Conservation (phyloP, 2,888 invertebrate genomes). For the Brachypalpus laphriformis region DNA sequence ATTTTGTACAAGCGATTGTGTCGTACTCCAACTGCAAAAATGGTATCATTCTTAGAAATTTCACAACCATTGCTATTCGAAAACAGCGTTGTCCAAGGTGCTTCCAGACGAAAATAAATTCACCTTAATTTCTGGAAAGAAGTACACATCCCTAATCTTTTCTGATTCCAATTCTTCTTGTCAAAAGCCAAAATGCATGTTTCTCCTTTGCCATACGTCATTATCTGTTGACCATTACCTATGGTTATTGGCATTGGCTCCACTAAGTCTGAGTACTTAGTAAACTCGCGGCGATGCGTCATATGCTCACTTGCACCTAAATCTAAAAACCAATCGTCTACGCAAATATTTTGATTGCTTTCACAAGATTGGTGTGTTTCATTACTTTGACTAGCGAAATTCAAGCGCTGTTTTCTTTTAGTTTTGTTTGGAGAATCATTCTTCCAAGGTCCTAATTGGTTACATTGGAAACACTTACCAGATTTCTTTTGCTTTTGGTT, state of each 20-base stretch:
- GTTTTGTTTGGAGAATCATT: no score
- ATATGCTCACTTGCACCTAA: no score
- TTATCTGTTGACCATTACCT: slow-evolving; percentile 51
- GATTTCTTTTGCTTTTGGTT: no score
- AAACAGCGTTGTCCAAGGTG: slow-evolving; percentile 32
- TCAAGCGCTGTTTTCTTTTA: no score
- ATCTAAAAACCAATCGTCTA: no score
- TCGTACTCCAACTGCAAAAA: slow-evolving; percentile 36
- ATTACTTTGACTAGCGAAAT: no score
- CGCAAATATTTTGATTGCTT: no score
- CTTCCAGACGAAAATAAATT: slow-evolving; percentile 42
- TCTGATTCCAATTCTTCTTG: slow-evolving; percentile 22
- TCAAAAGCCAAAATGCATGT: slow-evolving; percentile 53
- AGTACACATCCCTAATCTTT: slow-evolving; percentile 31
- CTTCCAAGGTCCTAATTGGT: no score
- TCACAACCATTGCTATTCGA: slow-evolving; percentile 21
- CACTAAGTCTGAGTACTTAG: slow-evolving; percentile 21
- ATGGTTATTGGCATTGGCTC: slow-evolving; percentile 37
- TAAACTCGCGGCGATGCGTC: no score
- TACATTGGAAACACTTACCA: no score
- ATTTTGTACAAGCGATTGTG: no score
- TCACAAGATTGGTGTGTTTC: no score
- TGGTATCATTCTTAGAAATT: slow-evolving; percentile 26
- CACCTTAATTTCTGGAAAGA: slow-evolving; percentile 64
- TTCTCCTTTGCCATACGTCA: slow-evolving; percentile 42